phyloP scores from a whole-genome alignment of 2,797 vertebrate genomes.

The Sebastes trivittatus region DNA sequence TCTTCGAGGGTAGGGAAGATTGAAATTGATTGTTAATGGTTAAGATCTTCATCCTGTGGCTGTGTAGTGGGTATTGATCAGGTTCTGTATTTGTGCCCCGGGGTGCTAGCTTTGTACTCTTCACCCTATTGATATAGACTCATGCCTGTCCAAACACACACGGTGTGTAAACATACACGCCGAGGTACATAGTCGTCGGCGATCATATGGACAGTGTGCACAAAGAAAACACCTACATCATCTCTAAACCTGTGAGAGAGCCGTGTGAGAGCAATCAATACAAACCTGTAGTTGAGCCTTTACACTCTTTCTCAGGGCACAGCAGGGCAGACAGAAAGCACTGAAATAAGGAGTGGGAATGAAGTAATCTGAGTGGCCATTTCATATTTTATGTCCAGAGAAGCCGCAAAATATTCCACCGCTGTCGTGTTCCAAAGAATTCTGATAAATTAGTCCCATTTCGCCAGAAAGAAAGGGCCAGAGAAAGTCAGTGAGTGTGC shows the following conservation, averaged over 20 bases:
- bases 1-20: constrained; percentile 41
- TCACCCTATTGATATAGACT: neutral
- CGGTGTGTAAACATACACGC: neutral
- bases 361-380: constrained; percentile 10
- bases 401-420: constrained; percentile 26
- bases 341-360: neutral
- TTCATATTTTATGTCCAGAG: neutral
- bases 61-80: constrained; percentile 50
- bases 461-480: constrained; percentile 22
- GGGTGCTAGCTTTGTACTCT: neutral
- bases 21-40: constrained; percentile 59
- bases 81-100: neutral
- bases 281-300: neutral
- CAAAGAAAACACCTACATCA: constrained; percentile 4
- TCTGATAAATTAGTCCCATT: constrained; percentile 49
- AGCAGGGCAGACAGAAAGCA: neutral
- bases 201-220: neutral
- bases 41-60: constrained; percentile 40
- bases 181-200: neutral
- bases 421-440: neutral
- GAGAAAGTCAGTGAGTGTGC: constrained; percentile 35
- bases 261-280: constrained; percentile 43
- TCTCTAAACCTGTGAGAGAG: constrained; percentile 1
- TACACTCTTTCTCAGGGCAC: neutral
- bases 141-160: neutral